Evolutionary conservation across 2,888 invertebrate species (phyloP).

Genomic region (Xylota sylvarum): DNA sequence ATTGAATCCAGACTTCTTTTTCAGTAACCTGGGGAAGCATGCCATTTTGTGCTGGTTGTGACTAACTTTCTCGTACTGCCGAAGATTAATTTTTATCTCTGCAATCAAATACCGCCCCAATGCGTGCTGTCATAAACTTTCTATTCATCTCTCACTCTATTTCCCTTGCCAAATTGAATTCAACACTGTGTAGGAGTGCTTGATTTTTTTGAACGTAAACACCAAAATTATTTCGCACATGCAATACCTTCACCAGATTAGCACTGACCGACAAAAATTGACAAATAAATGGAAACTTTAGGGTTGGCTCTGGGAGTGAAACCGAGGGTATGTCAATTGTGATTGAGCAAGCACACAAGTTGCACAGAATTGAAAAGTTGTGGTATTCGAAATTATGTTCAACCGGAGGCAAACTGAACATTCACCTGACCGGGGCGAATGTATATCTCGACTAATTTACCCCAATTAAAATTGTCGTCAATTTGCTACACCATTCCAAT

Average conservation of each 20-base stretch:
- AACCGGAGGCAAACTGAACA: slow-evolving; percentile 19
- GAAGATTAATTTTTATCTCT: slow-evolving; percentile 25
- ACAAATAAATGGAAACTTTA: neutral
- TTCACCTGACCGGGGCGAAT: slow-evolving; percentile 80
- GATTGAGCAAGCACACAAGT: slow-evolving; percentile 7
- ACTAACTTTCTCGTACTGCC: neutral
- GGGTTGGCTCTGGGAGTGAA: neutral
- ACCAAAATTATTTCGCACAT: neutral
- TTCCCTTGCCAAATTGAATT: neutral
- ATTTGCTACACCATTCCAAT: slow-evolving; percentile 17
- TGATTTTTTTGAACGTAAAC: neutral
- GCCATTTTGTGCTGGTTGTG: slow-evolving; percentile 52
- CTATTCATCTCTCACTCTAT: slow-evolving; percentile 18
- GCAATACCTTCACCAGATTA: neutral
- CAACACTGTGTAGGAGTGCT: neutral
- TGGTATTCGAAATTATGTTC: neutral
- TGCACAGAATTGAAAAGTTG: neutral
- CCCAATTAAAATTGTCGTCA: slow-evolving; percentile 83
- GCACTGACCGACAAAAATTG: slow-evolving; percentile 15
- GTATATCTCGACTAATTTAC: slow-evolving; percentile 84
- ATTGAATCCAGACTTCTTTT: slow-evolving; percentile 62
- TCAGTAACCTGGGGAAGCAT: slow-evolving; percentile 65
- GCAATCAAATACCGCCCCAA: slow-evolving; percentile 16
- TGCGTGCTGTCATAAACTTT: neutral
- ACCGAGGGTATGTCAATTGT: neutral